Evolutionary conservation across 2,113 vertebrate genomes (phyloP).

Genomic region (Hippocampus mohnikei): DNA sequence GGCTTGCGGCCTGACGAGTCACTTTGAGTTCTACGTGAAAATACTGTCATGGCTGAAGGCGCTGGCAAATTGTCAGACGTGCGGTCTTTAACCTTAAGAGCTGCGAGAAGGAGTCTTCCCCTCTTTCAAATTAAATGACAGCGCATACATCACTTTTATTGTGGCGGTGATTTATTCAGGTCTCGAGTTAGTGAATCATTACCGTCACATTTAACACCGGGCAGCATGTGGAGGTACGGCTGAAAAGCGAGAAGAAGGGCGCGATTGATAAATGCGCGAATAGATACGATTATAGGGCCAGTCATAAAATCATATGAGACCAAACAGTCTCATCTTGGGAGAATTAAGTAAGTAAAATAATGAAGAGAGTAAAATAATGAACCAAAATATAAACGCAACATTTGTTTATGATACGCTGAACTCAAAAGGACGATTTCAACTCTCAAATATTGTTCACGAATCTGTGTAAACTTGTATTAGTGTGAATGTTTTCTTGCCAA

Average conservation of each 20-base stretch:
- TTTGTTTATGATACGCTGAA: no score
- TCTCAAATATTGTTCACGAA: no score
- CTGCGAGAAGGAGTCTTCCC: slow-evolving; percentile 36
- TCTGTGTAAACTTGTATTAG: no score
- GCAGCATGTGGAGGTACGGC: neutral
- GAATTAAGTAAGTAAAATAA: neutral
- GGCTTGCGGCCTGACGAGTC: slow-evolving; percentile 56
- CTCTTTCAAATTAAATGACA: slow-evolving; percentile 46
- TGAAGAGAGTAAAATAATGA: no score
- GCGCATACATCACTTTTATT: slow-evolving; percentile 42
- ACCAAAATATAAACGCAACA: no score
- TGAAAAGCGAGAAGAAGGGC: slow-evolving; percentile 9
- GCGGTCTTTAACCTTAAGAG: slow-evolving; percentile 40
- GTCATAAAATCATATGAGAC: neutral
- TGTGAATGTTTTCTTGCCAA: no score
- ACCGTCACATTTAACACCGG: slow-evolving; percentile 3
- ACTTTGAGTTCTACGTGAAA: slow-evolving; percentile 65
- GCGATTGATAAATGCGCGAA: slow-evolving; percentile 9
- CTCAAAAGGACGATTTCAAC: no score
- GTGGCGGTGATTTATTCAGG: slow-evolving; percentile 26
- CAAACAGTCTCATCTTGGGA: neutral
- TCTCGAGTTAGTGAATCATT: slow-evolving; percentile 33
- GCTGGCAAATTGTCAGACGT: slow-evolving; percentile 48
- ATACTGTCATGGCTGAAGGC: slow-evolving; percentile 52
- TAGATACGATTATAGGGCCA: neutral